A percentile compares a stretch with the other conserved stretches of the same genome.
Conservation (phyloP, 2,888 invertebrate species). For the Dexiosoma caninum region DNA sequence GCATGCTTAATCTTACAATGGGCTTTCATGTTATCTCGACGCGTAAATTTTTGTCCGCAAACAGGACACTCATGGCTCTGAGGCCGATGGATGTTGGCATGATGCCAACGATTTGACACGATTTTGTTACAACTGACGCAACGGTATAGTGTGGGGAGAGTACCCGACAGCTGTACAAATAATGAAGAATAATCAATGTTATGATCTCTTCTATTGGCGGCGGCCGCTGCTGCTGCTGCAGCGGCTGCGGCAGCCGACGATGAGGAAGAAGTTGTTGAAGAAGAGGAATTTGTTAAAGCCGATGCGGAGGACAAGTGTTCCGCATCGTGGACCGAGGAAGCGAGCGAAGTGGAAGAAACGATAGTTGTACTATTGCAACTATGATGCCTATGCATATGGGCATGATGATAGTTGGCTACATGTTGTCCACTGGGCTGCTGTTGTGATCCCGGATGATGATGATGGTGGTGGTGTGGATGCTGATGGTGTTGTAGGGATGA, state of each 20-base stretch:
- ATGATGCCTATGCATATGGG: constrained; percentile 45
- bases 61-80: constrained; percentile 81
- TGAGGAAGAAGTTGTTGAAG: constrained; percentile 67
- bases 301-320: constrained; percentile 53
- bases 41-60: constrained; percentile 81
- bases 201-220: constrained; percentile 77
- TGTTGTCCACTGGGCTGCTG: constrained; percentile 52
- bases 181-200: constrained; percentile 78
- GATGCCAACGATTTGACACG: constrained; percentile 83
- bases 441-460: constrained; percentile 39
- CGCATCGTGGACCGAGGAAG: constrained; percentile 47
- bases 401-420: constrained; percentile 55
- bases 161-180: constrained; percentile 77
- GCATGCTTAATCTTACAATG: constrained; percentile 82
- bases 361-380: constrained; percentile 55
- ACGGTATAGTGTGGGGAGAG: constrained; percentile 79
- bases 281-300: constrained; percentile 64
- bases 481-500: constrained; percentile 42
- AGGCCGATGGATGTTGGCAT: constrained; percentile 81
- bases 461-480: constrained; percentile 43
- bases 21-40: constrained; percentile 83
- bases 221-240: constrained; percentile 73
- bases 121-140: constrained; percentile 82
- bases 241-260: constrained; percentile 69
- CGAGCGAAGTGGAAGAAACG: constrained; percentile 48